phyloP scores from a whole-genome alignment of 2,888 invertebrate genomes.

The Drosophila rubida region DNA sequence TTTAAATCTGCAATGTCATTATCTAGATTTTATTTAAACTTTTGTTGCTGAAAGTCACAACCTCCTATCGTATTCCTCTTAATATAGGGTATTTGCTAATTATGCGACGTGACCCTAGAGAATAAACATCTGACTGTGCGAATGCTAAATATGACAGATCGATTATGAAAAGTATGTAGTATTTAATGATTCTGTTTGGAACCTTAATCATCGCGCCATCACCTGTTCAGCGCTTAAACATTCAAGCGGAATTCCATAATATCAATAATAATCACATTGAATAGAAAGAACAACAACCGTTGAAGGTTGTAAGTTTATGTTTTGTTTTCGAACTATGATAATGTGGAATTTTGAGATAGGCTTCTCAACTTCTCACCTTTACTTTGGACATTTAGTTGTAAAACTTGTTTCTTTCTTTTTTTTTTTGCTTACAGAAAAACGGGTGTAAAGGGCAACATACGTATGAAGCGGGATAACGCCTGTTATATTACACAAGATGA shows the following conservation, averaged over 20 bases:
- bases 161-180: conserved; percentile 10
- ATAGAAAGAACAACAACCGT: conserved; percentile 3
- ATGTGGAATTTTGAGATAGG: conserved; percentile 9
- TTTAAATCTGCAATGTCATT: too few relatives aligned
- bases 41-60: too few relatives aligned
- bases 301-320: conserved; percentile 39
- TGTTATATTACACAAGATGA: conserved; percentile 94
- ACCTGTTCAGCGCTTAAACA: conserved; percentile 17
- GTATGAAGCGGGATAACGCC: conserved; percentile 90
- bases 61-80: neutral
- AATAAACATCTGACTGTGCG: neutral
- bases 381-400: neutral
- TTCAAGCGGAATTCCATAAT: conserved; percentile 5
- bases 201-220: conserved; percentile 32
- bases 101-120: neutral
- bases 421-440: conserved; percentile 85
- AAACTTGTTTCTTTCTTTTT: neutral
- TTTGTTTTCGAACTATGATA: neutral
- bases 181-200: conserved; percentile 3
- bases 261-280: conserved; percentile 16
- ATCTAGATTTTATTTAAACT: too few relatives aligned
- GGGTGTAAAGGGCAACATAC: conserved; percentile 89
- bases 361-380: neutral
- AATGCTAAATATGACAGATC: conserved; percentile 1
- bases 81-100: neutral